Conservation (phyloP, 2,888 invertebrate species). For the Latheticus oryzae region DNA sequence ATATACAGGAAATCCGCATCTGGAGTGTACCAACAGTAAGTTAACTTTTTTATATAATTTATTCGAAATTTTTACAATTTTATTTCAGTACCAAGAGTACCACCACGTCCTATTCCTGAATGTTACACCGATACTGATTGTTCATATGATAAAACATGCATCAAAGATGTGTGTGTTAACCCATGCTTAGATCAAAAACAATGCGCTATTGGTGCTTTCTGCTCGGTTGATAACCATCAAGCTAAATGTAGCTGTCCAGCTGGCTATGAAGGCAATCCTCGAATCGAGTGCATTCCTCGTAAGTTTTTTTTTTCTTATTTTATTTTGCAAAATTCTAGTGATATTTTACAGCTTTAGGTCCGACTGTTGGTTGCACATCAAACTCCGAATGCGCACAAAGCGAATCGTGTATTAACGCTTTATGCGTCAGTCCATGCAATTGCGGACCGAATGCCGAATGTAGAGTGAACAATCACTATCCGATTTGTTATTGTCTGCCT, state of each 20-base stretch:
- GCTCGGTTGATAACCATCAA: conserved; percentile 80
- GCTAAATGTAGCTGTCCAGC: conserved; percentile 85
- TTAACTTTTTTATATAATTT: too few species aligned
- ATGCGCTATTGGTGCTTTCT: conserved; percentile 85
- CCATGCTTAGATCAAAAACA: conserved; percentile 77
- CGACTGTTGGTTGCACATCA: conserved; percentile 79
- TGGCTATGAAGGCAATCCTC: conserved; percentile 80
- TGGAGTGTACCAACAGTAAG: conserved; percentile 75
- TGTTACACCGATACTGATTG: conserved; percentile 86
- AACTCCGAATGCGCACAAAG: conserved; percentile 84
- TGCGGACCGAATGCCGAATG: conserved; percentile 88
- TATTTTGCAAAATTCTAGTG: conserved; percentile 7
- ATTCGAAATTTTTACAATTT: conserved; percentile 6
- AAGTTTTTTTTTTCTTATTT: conserved; percentile 65
- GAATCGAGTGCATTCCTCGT: conserved; percentile 82
- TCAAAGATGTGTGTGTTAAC: conserved; percentile 81
- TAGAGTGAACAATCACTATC: conserved; percentile 84
- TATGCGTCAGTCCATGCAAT: conserved; percentile 86
- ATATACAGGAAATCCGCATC: conserved; percentile 81
- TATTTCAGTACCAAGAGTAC: conserved; percentile 65
- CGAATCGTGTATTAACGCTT: conserved; percentile 84
- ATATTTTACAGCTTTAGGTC: conserved; percentile 68
- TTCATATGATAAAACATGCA: conserved; percentile 77
- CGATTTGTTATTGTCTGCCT: conserved; percentile 83
- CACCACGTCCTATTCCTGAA: conserved; percentile 69